Conservation (phyloP, 2,797 vertebrate species). For the Sardinella longiceps region DNA sequence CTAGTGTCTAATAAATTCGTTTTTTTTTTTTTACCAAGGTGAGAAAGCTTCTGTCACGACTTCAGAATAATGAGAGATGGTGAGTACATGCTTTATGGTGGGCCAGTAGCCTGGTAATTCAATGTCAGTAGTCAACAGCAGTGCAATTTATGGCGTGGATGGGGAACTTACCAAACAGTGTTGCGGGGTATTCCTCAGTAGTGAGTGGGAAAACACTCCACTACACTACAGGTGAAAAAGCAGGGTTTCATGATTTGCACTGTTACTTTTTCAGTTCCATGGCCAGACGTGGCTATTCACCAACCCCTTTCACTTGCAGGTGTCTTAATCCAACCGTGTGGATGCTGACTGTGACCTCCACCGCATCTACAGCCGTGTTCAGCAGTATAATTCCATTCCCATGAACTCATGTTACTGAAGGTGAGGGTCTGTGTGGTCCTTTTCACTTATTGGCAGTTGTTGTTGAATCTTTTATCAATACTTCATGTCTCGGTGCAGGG, state of each 20-base stretch:
- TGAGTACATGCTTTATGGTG: not conserved
- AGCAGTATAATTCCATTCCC: conserved; percentile 40
- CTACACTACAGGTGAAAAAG: not conserved
- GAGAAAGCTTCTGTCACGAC: not conserved
- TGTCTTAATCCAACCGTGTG: conserved; percentile 49
- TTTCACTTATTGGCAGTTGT: not conserved
- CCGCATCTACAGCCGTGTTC: conserved; percentile 29
- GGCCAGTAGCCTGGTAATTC: not conserved
- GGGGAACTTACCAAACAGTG: conserved; percentile 30
- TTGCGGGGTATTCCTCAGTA: conserved; percentile 25
- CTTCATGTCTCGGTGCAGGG: not conserved
- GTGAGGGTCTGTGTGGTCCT: not conserved
- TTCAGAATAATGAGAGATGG: not conserved
- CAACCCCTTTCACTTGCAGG: conserved; percentile 33
- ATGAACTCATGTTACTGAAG: not conserved
- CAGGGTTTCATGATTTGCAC: conserved; percentile 25
- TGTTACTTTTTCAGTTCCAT: not conserved
- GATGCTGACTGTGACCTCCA: conserved; percentile 21
- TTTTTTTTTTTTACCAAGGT: conserved; percentile 3
- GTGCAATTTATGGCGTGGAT: not conserved
- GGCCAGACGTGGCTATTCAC: conserved; percentile 7
- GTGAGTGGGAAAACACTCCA: not conserved
- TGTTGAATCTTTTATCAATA: not conserved
- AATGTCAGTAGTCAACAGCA: not conserved
- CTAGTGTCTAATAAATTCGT: no score